phyloP scores from a whole-genome alignment of 2,797 vertebrate species.

The Anguilla anguilla region DNA sequence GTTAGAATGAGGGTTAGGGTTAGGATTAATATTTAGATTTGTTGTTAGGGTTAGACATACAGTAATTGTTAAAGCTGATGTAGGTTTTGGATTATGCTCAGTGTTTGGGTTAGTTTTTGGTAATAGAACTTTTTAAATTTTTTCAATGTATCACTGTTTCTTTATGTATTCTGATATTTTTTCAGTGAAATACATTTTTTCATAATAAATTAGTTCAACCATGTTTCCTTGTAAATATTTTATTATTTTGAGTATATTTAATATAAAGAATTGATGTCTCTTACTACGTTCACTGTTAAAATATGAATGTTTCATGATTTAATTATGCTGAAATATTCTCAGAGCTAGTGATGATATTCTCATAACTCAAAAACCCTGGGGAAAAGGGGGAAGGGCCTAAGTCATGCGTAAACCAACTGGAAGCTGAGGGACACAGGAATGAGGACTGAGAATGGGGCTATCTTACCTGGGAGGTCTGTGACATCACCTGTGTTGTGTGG shows the following conservation, averaged over 20 bases:
- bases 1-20: too few relatives aligned
- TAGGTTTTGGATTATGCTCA: too few relatives aligned
- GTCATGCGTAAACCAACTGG: background rate
- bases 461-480: conserved; percentile 89
- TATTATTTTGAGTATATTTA: background rate
- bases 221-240: too few relatives aligned
- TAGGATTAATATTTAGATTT: too few relatives aligned
- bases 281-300: background rate
- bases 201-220: too few relatives aligned
- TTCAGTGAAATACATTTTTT: too few relatives aligned
- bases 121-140: too few relatives aligned
- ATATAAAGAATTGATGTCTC: background rate
- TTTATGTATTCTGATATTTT: too few relatives aligned
- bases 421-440: background rate
- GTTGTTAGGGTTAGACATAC: too few relatives aligned
- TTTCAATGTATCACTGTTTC: too few relatives aligned
- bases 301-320: background rate
- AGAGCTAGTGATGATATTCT: background rate
- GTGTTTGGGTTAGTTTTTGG: too few relatives aligned
- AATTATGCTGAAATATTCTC: background rate
- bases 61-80: too few relatives aligned
- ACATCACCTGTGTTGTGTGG: conserved; percentile 85
- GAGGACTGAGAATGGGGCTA: conserved; percentile 25
- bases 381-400: background rate
- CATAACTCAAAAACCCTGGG: background rate